Base-by-base conservation (phyloP, 2,797 vertebrate genomes). In the Australoheros facetus region DNA sequence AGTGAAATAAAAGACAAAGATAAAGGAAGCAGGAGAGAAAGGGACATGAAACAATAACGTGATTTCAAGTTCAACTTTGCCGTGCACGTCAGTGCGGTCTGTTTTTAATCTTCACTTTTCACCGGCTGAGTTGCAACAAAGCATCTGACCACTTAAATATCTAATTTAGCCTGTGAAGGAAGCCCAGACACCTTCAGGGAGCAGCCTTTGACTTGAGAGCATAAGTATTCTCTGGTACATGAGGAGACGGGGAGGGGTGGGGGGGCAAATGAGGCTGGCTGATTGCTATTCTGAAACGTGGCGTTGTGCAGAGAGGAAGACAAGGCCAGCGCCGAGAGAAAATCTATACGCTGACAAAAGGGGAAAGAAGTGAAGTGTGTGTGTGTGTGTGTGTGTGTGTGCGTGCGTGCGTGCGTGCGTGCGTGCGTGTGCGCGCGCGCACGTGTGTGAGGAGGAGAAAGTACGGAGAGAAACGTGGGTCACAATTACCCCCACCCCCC, bases 281-380 rank as follows among this genome's bases (percentile, higher is more conserved):
- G 88, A 93, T 89, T 91, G 84, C 86, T 86, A 78, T 86, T 90
- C 91, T 86, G 82, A 90, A 86, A 85, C 14, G 12, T 23, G 21
- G 64, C 51, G 37, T 78, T 82, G 75, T 81, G 87, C 82, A 72
- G 79, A 30, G 83, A 82, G 78, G 77, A 79, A 86, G 86, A 91
- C 84, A 55, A 89, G 88, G 82, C 82, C 75, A 48, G 76, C 0
- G 19, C 21, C 0, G 57, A 84, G 77, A 82, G 81, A 82, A 87
- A 90, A 89, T 91, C 85, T 73, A 90, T 85, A 84, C 64, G 3
- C 85, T 83, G 77, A 88, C 85, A 89, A 87, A 85, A 45, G 83
- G 85, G 83, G 77, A 73, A 30, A 58, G 86, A 79, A 71, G 69
- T 75, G 62, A 64, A 64, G 60, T 7, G 39, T 69, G 72, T 30